Conservation (phyloP, 2,113 vertebrate species). For the Sterrhoptilus dennistouni region DNA sequence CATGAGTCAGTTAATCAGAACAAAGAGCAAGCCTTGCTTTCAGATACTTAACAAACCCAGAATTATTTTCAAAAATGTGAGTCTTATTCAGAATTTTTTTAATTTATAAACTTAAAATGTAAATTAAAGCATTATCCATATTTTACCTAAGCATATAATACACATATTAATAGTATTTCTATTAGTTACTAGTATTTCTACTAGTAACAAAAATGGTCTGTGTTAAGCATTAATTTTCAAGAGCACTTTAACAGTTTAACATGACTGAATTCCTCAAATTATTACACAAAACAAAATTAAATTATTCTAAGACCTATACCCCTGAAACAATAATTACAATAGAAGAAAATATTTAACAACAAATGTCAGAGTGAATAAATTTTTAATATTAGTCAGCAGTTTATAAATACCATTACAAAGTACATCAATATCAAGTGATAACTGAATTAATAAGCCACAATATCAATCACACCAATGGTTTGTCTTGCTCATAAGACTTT, state of each 20-base stretch:
- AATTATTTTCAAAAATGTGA: not conserved
- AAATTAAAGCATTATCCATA: not conserved
- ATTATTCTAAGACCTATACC: not conserved
- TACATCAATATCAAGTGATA: not conserved
- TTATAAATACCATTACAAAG: not conserved
- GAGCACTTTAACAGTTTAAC: not conserved
- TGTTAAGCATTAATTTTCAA: not conserved
- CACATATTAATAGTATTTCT: not conserved
- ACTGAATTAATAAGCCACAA: not conserved
- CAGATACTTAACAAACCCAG: not conserved
- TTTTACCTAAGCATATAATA: not conserved
- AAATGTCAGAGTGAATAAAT: not conserved
- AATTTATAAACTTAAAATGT: not conserved
- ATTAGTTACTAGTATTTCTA: not conserved
- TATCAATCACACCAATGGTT: not conserved
- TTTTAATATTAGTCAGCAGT: not conserved
- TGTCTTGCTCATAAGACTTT: not conserved
- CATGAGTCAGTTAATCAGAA: not conserved
- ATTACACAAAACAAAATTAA: not conserved
- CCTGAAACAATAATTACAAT: not conserved
- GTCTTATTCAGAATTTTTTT: not conserved
- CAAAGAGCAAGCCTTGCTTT: not conserved
- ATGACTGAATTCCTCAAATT: not conserved
- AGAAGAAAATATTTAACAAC: not conserved
- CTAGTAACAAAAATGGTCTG: not conserved